Evolutionary conservation across 1,140 invertebrate genomes (phyloP), one percentile per base, ranked within the genome.

Genomic region (Trichomalopsis sarcophagae): DNA sequence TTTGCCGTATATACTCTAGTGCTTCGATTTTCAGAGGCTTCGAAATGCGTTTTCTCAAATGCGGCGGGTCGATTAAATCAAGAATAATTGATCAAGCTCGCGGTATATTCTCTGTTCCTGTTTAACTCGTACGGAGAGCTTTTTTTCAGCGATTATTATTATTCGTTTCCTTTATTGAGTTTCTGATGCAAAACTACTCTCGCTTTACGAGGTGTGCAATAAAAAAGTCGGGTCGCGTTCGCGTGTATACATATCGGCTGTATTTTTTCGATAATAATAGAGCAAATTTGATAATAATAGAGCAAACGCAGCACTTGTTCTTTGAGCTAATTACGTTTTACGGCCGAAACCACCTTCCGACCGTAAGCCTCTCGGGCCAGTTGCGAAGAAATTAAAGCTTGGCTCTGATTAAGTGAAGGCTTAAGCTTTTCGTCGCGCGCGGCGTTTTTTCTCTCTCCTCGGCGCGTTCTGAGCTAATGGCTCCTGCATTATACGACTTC

Each of bases 261-360:
- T 3, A 40, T 62, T 62, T 62, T 62, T 62, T 62, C 21, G 75
- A n/a, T 44, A 76, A 76, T 76, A 14, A 76, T 23, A 76, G 75
- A 23, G 11, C 50, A n/a, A 76, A 76, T 76, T 23, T 4, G 75
- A n/a, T 44, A 76, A 76, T 76, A 14, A 76, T 23, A 76, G 75
- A 23, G 11, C 50, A n/a, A 14, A 23, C 23, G 9, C 5, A 50
- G 40, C n/a, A 9, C 40, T 76, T 27, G 0, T 76, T 50, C 13
- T 21, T 55, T 13, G 68, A 0, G n/a, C 47, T 79, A 79, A 79
- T 79, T 55, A 79, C 4, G 30, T 79, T 79, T 78, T 79, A 79
- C 55, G 77, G 30, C 50, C 50, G 75, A 79, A 79, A 62, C 27
- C 33, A 13, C 77, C 40, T 36, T 36, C 14, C 27, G 62, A 36